Percentiles rank a stretch among this genome's conserved stretches.
Evolutionary conservation across 1,140 invertebrate species (phyloP).

Genomic region (Dendrolimus punctatus): DNA sequence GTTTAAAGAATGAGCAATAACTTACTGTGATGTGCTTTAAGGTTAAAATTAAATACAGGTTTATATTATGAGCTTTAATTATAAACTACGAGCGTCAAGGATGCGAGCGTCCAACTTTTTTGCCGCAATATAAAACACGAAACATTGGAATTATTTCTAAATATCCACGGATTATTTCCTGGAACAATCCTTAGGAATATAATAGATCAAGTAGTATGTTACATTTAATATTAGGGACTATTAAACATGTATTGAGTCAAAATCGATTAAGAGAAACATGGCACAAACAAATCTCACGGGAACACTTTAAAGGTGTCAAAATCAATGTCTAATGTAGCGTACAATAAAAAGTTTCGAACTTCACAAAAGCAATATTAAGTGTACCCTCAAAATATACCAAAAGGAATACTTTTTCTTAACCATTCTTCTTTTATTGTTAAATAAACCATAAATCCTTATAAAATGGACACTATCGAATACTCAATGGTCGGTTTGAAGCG

Average conservation of each 20-base stretch:
- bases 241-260: background rate
- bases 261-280: background rate
- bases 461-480: slow-evolving; percentile 53
- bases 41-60: slow-evolving; percentile 20
- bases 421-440: slow-evolving; percentile 65
- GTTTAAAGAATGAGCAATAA: slow-evolving; percentile 14
- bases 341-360: slow-evolving; percentile 26
- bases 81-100: slow-evolving; percentile 14
- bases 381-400: slow-evolving; percentile 28
- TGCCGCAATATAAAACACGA: too few species aligned
- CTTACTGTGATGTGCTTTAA: slow-evolving; percentile 15
- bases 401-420: slow-evolving; percentile 35
- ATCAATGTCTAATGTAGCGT: slow-evolving; percentile 51
- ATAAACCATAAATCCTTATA: slow-evolving; percentile 68
- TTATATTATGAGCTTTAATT: slow-evolving; percentile 26
- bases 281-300: slow-evolving; percentile 30
- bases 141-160: too few species aligned
- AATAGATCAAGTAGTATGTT: too few species aligned
- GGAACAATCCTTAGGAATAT: too few species aligned
- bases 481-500: slow-evolving; percentile 35
- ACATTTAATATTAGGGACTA: background rate
- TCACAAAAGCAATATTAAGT: slow-evolving; percentile 41
- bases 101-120: too few species aligned
- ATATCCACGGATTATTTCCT: too few species aligned
- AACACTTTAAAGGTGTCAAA: slow-evolving; percentile 40